Base-by-base conservation (phyloP, 35 echinoderm and acorn worm species). In the Stichopus chloronotus region DNA sequence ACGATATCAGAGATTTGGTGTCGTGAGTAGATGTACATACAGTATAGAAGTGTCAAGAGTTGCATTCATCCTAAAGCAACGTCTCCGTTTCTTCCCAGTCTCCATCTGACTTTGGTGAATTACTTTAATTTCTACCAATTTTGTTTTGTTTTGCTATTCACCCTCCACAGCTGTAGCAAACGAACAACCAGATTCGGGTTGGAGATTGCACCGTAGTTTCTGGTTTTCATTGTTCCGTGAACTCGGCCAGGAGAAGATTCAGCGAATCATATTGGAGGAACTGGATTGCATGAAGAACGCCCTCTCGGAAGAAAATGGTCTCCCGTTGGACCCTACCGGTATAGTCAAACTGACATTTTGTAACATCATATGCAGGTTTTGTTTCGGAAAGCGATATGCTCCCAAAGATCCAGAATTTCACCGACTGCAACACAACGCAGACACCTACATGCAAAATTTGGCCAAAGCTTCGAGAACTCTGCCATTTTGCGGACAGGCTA, bases 331-430 rank as follows among this genome's bases (percentile, higher is more conserved):
- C 60, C 90, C 93, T 22, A 78, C 92, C 13, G 81, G 80, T 22
- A 22, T 79, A 53, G 94, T 98, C 43, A 95, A 95, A 57, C 74
- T 94, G 7, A 91, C 94, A 13, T 90, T 98, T 87, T 94, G 94
- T 53, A 98, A 98, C 56, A 90, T 98, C 5, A 98, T 98, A 58
- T 98, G 92, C 52, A 93, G 87, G 16, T 76, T 98, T 21, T 95
- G 94, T 80, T 98, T 98, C 59, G 96, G 96, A 19, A 91, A 95
- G 90, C 90, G 96, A 8, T 98, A 83, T 59, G 13, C 74, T 7
- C 71, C 90, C 61, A 78, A 84, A 9, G 92, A 98, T 25, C 83
- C 56, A 0, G 92, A 95, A 63, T 98, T 98, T 59, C 83, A 92
- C 30, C 92, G 91, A 1, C 55, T 98, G 21, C 90, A 94, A 58